Base-by-base conservation (phyloP, 2,797 vertebrate species). In the Clangula hyemalis region DNA sequence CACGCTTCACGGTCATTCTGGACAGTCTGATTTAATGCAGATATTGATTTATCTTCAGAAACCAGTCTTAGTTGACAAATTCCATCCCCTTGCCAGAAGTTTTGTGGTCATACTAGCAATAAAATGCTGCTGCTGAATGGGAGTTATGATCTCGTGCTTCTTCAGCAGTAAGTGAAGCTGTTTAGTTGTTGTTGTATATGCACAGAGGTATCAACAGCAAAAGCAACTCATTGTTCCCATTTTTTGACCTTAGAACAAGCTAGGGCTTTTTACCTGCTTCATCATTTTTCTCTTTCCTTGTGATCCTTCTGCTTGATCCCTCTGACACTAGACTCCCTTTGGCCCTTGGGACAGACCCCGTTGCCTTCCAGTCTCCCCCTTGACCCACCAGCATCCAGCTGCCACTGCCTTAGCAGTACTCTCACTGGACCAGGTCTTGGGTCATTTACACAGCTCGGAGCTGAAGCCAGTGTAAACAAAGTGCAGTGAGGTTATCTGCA, bases 41-140 rank as follows among this genome's bases (percentile, higher is more conserved):
- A 28, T 94, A 82, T 86, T 60, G 66, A 66, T 89, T 87, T 22
- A n/a, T 64, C 71, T 82, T 64, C 4, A 5, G 61, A 61, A 32
- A 58, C 21, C 1, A 0, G 56, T 85, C 41, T 58, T 45, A 64
- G 36, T 62, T 79, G 73, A 80, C 78, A 87, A 86, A 82, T 68
- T 39, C 54, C 70, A 86, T 38, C 21, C 53, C 49, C 22, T 30
- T 91, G 76, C 71, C 72, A 61, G 39, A 66, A 73, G 39, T n/a
- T 81, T 28, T 73, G n/a, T 69, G 73, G 43, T 49, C 5, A 1
- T 70, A 69, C 65, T 47, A 83, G 57, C 68, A 85, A 89, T 45
- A 79, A 75, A 91, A 86, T 28, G 8, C 11, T 60, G 61, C 73
- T 80, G 77, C 47, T 89, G 81, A 93, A 94, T 90, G 32, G 66